Conservation (phyloP, 2,113 vertebrate genomes). For the Pollachius pollachius region DNA sequence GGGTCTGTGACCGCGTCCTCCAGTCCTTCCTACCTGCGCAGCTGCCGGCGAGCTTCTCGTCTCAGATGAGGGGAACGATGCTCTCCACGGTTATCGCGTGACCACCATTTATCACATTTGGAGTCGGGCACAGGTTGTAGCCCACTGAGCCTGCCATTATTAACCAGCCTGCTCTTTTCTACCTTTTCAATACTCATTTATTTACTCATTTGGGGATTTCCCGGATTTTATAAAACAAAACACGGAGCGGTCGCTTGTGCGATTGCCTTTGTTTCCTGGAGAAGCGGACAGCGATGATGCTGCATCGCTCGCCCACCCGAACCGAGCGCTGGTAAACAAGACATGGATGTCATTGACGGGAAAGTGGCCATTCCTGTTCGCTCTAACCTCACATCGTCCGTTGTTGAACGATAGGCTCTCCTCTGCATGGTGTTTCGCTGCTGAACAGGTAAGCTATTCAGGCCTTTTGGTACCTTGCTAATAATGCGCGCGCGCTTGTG, state of each 20-base stretch:
- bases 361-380: conserved; percentile 16
- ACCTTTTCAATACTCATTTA: not conserved
- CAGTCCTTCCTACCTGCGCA: conserved; percentile 52
- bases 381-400: conserved; percentile 20
- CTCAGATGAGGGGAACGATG: conserved; percentile 47
- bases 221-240: not conserved
- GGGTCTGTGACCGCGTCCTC: conserved; percentile 48
- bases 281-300: conserved; percentile 30
- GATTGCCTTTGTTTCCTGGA: conserved; percentile 37
- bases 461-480: not conserved
- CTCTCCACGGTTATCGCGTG: conserved; percentile 36
- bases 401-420: no score
- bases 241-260: conserved; percentile 27
- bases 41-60: conserved; percentile 40
- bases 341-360: conserved; percentile 51
- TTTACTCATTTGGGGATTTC: not conserved
- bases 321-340: conserved; percentile 39
- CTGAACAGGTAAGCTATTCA: conserved; percentile 50
- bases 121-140: conserved; percentile 22
- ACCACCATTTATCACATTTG: conserved; percentile 54
- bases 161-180: not conserved
- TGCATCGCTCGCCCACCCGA: conserved; percentile 32
- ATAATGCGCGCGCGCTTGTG: no score
- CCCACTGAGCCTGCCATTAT: not conserved
- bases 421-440: conserved; percentile 31